Conservation (phyloP, 2,797 vertebrate genomes). For the Sus cebifrons region DNA sequence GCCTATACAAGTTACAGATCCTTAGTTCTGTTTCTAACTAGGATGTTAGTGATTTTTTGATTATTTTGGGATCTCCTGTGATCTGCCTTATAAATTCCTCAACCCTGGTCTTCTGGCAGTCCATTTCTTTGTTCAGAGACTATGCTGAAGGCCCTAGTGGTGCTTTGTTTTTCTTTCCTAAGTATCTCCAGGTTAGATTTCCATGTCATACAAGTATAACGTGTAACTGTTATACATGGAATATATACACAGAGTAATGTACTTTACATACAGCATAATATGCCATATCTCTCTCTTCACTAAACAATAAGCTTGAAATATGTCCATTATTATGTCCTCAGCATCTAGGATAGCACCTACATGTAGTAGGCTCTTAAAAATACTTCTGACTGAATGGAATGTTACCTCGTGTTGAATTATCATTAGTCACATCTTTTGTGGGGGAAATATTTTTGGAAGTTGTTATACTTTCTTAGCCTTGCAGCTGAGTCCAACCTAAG, state of each 20-base stretch:
- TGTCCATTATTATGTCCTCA: neutral
- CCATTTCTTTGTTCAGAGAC: neutral
- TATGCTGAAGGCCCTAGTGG: neutral
- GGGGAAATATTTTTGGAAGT: conserved; percentile 4
- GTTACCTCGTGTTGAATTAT: neutral
- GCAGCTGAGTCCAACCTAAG: neutral
- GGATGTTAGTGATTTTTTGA: neutral
- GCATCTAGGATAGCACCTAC: neutral
- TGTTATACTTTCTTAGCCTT: neutral
- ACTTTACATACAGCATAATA: neutral
- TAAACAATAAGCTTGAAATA: neutral
- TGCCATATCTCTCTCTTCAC: neutral
- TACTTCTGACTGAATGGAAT: conserved; percentile 42
- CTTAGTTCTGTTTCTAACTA: neutral
- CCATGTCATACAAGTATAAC: neutral
- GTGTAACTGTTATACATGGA: neutral
- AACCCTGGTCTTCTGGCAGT: neutral
- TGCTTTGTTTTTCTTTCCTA: neutral
- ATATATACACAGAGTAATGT: neutral
- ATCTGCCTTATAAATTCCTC: neutral
- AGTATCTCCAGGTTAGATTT: neutral
- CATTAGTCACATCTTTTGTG: neutral
- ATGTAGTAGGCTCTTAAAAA: neutral
- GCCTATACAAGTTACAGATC: neutral
- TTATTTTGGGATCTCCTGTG: neutral